A percentile compares a stretch with the other conserved stretches of the same genome.
phyloP scores from a whole-genome alignment of 2,888 invertebrate species.

The Ecdyonurus torrentis region DNA sequence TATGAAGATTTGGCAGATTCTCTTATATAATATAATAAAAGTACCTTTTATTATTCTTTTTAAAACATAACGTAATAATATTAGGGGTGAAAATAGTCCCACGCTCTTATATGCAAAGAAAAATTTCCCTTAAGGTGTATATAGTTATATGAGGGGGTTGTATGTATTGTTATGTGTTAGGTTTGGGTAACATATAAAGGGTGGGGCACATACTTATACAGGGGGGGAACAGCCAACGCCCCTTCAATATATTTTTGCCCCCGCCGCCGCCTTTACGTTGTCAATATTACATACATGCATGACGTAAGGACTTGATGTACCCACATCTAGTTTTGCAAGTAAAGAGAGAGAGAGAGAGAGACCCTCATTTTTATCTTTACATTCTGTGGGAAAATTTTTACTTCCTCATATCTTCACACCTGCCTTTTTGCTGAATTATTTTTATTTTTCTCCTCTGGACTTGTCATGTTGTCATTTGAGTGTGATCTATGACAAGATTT shows the following conservation, averaged over 20 bases:
- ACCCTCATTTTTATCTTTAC: too few relatives aligned
- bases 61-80: background rate
- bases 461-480: too few relatives aligned
- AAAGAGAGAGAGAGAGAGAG: too few relatives aligned
- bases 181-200: background rate
- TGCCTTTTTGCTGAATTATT: too few relatives aligned
- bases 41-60: background rate
- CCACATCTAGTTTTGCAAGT: too few relatives aligned
- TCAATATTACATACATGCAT: too few relatives aligned
- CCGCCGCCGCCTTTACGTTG: background rate
- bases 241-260: background rate
- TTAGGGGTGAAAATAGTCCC: background rate
- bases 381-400: too few relatives aligned
- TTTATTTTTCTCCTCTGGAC: too few relatives aligned
- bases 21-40: background rate
- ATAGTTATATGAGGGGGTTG: background rate
- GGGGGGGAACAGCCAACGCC: background rate
- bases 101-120: background rate
- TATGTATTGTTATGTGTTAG: background rate
- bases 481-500: too few relatives aligned
- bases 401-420: too few relatives aligned
- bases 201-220: too few relatives aligned
- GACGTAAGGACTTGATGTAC: too few relatives aligned
- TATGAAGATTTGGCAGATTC: background rate
- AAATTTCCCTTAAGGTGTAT: background rate